These are phyloP conservation scores for Urocolius indicus DNA, from an alignment of 2,113 vertebrate species.

Conservation along the genomic window DNA sequence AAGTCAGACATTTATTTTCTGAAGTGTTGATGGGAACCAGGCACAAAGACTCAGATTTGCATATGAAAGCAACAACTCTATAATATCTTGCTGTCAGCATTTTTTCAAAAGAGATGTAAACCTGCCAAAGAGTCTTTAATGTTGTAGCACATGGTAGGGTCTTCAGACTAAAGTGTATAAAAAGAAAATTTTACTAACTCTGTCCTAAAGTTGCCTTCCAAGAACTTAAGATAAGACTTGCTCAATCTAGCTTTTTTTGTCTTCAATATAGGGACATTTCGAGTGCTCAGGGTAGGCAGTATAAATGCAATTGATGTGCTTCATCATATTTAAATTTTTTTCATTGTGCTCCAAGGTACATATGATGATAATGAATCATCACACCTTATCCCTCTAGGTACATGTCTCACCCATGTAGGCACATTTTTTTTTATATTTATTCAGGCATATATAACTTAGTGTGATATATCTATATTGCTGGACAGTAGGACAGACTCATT, in stretches of 20 bases:
- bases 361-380: not conserved
- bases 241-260: not conserved
- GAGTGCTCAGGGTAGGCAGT: not conserved
- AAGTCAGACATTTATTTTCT: slow-evolving; percentile 52
- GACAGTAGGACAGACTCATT: not conserved
- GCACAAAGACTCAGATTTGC: slow-evolving; percentile 50
- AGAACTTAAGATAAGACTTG: not conserved
- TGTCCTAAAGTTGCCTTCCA: not conserved
- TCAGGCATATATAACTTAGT: not conserved
- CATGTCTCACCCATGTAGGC: rapidly evolving
- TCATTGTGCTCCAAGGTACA: not conserved
- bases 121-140: slow-evolving; percentile 62
- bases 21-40: slow-evolving; percentile 44
- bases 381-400: not conserved
- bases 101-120: slow-evolving; percentile 31
- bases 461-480: not conserved
- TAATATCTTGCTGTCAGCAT: slow-evolving; percentile 62
- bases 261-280: not conserved
- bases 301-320: not conserved
- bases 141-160: not conserved
- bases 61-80: slow-evolving; percentile 70
- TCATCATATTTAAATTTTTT: not conserved
- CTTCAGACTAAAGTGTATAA: slow-evolving; percentile 12
- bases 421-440: not conserved
- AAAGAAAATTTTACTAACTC: not conserved